phyloP scores from a whole-genome alignment of 1,140 invertebrate genomes.

The Leptestheria dahalacensis region DNA sequence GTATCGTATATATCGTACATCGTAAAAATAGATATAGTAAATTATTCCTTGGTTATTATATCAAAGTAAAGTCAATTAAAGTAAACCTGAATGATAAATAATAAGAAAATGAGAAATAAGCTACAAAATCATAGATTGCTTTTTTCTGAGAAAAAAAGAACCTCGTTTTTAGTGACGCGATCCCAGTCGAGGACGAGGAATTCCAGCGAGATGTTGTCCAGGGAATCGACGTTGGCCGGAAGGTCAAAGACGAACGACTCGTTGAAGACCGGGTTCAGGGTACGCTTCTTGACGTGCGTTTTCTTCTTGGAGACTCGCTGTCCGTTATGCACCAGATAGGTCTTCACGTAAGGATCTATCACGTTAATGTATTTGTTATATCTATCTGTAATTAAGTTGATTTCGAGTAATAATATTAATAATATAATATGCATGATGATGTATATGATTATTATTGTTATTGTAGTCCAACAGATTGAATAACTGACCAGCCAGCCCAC shows the following conservation, averaged over 20 bases:
- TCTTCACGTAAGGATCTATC: slow-evolving; percentile 73
- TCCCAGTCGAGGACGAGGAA: slow-evolving; percentile 93
- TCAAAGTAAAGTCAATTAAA: too few species aligned
- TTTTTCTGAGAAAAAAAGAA: slow-evolving; percentile 29
- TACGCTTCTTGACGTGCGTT: slow-evolving; percentile 95
- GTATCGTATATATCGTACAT: too few species aligned
- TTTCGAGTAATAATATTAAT: not conserved
- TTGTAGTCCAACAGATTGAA: too few species aligned
- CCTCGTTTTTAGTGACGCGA: slow-evolving; percentile 93
- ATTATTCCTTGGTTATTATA: too few species aligned
- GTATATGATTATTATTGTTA: not conserved
- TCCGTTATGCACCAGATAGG: slow-evolving; percentile 91
- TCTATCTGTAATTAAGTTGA: slow-evolving; percentile 5
- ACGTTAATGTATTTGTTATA: slow-evolving; percentile 8
- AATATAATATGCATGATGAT: not conserved
- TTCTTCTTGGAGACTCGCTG: slow-evolving; percentile 97
- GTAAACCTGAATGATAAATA: not conserved
- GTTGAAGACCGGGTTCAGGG: slow-evolving; percentile 95
- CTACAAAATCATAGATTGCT: not conserved
- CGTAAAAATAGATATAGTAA: too few species aligned
- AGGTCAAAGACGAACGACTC: slow-evolving; percentile 87
- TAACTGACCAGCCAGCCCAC: slow-evolving; percentile 56
- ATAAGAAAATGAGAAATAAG: not conserved
- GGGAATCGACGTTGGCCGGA: slow-evolving; percentile 54
- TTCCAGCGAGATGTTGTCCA: slow-evolving; percentile 80